phyloP scores from a whole-genome alignment of 2,113 vertebrate species.

The Anseranas semipalmata region DNA sequence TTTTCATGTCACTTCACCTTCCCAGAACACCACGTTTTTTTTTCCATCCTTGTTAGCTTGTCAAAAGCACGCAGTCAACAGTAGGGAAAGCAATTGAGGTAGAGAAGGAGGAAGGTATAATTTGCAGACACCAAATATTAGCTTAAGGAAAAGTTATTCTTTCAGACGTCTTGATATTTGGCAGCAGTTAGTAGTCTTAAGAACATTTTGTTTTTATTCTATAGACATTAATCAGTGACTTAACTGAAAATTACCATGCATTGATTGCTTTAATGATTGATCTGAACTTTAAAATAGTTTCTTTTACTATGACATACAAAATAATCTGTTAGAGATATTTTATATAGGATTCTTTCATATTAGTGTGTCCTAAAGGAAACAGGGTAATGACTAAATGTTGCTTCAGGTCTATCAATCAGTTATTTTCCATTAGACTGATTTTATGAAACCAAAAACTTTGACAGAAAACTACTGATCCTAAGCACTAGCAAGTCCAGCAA shows the following conservation, averaged over 20 bases:
- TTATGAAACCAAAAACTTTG: not conserved
- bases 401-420: not conserved
- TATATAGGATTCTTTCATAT: not conserved
- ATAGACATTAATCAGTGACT: not conserved
- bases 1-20: conserved; percentile 45
- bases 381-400: not conserved
- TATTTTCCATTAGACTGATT: not conserved
- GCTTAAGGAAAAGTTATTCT: not conserved
- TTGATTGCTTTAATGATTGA: not conserved
- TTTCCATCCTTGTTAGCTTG: conserved; percentile 43
- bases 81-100: not conserved
- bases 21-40: not conserved
- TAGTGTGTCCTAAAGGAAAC: not conserved
- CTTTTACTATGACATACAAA: not conserved
- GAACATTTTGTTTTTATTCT: not conserved
- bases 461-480: not conserved
- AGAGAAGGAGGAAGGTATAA: conserved; percentile 28
- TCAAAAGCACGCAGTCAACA: conserved; percentile 38
- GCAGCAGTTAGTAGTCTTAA: not conserved
- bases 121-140: not conserved
- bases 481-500: not conserved
- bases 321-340: not conserved
- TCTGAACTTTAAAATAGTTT: not conserved
- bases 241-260: not conserved
- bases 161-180: not conserved